Evolutionary conservation across 2,888 invertebrate species (phyloP), one percentile per base, ranked within the genome.

Genomic region (Lasioglossum marginatum): DNA sequence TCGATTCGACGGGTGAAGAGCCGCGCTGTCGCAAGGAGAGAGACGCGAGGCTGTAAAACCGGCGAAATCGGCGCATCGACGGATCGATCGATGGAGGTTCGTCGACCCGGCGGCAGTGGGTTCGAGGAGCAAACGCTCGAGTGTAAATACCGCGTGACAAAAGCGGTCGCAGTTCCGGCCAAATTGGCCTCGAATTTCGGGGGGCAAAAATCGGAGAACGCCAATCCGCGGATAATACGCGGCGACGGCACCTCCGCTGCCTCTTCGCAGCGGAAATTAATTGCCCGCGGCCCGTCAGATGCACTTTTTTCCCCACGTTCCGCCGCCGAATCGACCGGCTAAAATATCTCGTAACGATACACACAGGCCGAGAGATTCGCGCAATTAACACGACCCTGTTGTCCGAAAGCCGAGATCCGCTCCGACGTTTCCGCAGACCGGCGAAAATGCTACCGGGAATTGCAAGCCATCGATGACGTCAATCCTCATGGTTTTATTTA

Each of bases 311-410:
- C 57, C n/a, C 57, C 77, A 68, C 76, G 81, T 81, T 85, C 79
- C 85, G 37, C 52, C 85, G 43, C 43, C 71, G 75, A 79, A 82
- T 82, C 81, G 68, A 40, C 70, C 45, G 52, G 77, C 79, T 88
- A 81, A 87, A 88, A 88, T 86, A 88, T 88, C 87, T 82, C 77
- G 88, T 84, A 83, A 84, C 88, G 75, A 80, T 70, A 70, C 52
- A 70, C 77, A 37, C 12, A 37, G 66, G 27, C 45, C 66, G 77
- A n/a, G 60, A 78, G 74, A 68, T 40, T 63, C 70, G 79, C 77
- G 83, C 88, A 88, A 88, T 88, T 88, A 86, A 88, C 84, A 75
- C 78, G 70, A 4, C 31, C 43, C 66, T 70, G 48, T 70, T 66
- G 68, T 48, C 52, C 45, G 37, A n/a, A 27, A n/a, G 37, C 16